Base-by-base conservation (phyloP, 1,140 invertebrate species). In the Trichogramma pretiosum region DNA sequence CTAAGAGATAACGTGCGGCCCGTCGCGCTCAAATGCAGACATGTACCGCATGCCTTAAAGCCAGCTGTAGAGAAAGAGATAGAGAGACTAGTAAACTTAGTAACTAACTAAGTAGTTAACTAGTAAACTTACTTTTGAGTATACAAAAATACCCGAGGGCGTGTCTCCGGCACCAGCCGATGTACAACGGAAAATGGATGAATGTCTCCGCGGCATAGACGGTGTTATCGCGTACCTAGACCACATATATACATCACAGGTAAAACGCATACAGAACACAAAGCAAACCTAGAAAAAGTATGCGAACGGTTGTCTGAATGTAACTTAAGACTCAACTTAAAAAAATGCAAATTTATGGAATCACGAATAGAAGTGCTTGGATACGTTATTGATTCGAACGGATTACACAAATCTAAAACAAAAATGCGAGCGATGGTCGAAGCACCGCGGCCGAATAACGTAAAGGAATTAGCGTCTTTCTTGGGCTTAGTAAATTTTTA, bases 161-260 rank as follows among this genome's bases (percentile, higher is more conserved):
- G 48, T 58, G 7, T 33, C 38, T 4, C 22, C 47, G 13, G 54
- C 54, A 17, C 44, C 51, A 24, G 36, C 40, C 8, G 42, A 53
- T 16, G 37, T 50, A 2, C 50, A 52, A 18, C 23, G 56, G 22
- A 61, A 61, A 9, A 72, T 74, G 42, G 63, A 72, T 44, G 39
- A 61, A 7, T 38, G 65, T 23, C 41, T 73, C 21, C 8, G 48
- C 17, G 62, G 56, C 5, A 53, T 52, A 41, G 59, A 43, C 19
- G 38, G 38, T 13, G 50, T 54, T 11, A 46, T 44, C 3, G 53
- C 47, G 0, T 56, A 53, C 19, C 14, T 48, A 2, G 50, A 56
- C 18, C 48, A 40, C 11, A 28, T 40, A 14, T 34, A 34, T 40
- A 40, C 5, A 21, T 40, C 5, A 28, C 23, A 3, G 38, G 38